Evolutionary conservation across 2,113 vertebrate genomes (phyloP).

Genomic region (Furnarius figulus): DNA sequence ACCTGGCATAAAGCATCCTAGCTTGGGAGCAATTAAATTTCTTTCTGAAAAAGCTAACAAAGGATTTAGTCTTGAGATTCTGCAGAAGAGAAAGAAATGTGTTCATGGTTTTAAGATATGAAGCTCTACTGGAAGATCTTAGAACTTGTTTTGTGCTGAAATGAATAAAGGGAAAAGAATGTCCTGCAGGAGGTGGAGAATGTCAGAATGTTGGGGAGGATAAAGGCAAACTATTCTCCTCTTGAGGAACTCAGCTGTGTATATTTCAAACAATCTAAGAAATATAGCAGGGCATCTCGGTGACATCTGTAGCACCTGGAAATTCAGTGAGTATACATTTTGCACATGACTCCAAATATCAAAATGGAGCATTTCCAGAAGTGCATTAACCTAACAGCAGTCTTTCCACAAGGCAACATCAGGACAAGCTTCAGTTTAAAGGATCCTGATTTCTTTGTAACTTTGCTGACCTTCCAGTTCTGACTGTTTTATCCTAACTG

Average conservation of each 20-base stretch:
- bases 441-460: not conserved
- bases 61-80: not conserved
- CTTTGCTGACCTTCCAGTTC: not conserved
- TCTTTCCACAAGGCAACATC: not conserved
- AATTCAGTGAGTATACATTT: not conserved
- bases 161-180: not conserved
- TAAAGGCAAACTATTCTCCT: not conserved
- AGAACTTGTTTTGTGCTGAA: not conserved
- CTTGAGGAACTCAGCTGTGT: not conserved
- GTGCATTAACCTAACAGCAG: not conserved
- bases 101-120: not conserved
- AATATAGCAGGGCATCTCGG: not conserved
- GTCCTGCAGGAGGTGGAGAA: not conserved
- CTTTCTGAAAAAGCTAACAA: conserved; percentile 27
- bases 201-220: not conserved
- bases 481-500: not conserved
- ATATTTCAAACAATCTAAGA: not conserved
- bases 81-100: not conserved
- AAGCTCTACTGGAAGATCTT: conserved; percentile 1
- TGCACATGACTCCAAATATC: not conserved
- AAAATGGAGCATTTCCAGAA: not conserved
- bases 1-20: conserved; percentile 24
- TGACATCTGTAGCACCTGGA: not conserved
- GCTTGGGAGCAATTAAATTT: conserved; percentile 25
- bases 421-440: not conserved